Evolutionary conservation across 2,113 vertebrate species (phyloP).

Genomic region (Elephas maximus): DNA sequence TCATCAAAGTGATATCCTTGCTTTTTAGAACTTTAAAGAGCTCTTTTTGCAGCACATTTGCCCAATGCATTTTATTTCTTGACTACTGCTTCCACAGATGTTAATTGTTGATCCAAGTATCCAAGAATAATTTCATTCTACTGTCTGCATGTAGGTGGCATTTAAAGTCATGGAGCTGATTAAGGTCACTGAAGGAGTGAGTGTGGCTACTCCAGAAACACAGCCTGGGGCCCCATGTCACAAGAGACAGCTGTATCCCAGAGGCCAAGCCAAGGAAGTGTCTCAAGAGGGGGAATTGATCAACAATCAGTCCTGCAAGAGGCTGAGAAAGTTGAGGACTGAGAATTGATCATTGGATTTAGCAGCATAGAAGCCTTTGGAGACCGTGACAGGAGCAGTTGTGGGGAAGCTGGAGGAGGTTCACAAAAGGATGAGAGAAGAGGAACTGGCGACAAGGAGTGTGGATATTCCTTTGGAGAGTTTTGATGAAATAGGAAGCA

Average conservation of each 20-base stretch:
- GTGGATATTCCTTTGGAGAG: neutral
- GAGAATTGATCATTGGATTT: fast-evolving
- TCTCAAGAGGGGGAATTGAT: neutral
- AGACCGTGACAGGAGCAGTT: neutral
- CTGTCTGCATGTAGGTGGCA: neutral
- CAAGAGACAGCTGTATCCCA: neutral
- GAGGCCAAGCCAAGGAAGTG: neutral
- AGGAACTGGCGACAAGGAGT: fast-evolving
- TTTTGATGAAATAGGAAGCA: neutral
- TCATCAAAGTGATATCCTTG: neutral
- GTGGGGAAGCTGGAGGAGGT: fast-evolving
- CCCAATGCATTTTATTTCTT: neutral
- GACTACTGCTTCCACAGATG: neutral
- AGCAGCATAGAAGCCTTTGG: fast-evolving
- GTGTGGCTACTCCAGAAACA: no score
- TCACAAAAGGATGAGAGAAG: neutral
- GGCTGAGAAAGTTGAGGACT: neutral
- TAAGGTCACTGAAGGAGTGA: neutral
- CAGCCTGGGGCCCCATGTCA: neutral
- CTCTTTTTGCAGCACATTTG: neutral
- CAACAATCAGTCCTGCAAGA: fast-evolving
- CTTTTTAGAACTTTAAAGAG: neutral
- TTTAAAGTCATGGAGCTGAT: neutral
- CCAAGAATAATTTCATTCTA: neutral
- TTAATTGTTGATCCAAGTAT: neutral